Conservation (phyloP, 1,140 invertebrate species). For the Triops cancriformis region DNA sequence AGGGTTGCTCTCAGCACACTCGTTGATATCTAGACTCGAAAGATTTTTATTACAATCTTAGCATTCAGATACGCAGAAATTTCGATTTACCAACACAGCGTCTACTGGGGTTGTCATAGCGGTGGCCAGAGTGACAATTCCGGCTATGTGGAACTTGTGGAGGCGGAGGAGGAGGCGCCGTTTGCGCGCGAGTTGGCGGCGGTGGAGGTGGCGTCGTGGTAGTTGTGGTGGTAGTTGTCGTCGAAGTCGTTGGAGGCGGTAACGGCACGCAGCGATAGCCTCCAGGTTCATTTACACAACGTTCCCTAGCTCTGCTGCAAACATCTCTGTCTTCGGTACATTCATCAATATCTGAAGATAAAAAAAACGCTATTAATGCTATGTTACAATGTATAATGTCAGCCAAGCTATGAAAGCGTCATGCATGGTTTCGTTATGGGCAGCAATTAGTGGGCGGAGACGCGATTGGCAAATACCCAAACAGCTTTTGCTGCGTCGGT, state of each 20-base stretch:
- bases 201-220: conserved; percentile 8
- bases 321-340: conserved; percentile 41
- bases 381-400: neutral
- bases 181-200: neutral
- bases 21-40: conserved; percentile 39
- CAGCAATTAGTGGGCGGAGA: conserved; percentile 23
- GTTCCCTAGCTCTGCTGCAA: conserved; percentile 37
- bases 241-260: neutral
- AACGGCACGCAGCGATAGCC: conserved; percentile 34
- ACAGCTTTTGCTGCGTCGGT: conserved; percentile 28
- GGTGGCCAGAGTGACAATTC: conserved; percentile 38
- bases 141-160: conserved; percentile 31
- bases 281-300: conserved; percentile 35
- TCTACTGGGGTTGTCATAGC: conserved; percentile 31
- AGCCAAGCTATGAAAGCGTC: neutral
- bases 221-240: conserved; percentile 18
- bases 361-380: neutral
- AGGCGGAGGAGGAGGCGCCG: neutral
- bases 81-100: conserved; percentile 32
- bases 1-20: conserved; percentile 33
- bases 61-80: neutral
- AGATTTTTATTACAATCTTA: neutral
- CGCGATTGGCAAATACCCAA: conserved; percentile 27
- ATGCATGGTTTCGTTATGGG: neutral
- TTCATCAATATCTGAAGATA: conserved; percentile 45